Percentiles rank a stretch among this genome's conserved stretches.
These are phyloP conservation scores for Crotalus adamanteus DNA, from an alignment of 2,797 vertebrate species.

Conservation along the genomic window DNA sequence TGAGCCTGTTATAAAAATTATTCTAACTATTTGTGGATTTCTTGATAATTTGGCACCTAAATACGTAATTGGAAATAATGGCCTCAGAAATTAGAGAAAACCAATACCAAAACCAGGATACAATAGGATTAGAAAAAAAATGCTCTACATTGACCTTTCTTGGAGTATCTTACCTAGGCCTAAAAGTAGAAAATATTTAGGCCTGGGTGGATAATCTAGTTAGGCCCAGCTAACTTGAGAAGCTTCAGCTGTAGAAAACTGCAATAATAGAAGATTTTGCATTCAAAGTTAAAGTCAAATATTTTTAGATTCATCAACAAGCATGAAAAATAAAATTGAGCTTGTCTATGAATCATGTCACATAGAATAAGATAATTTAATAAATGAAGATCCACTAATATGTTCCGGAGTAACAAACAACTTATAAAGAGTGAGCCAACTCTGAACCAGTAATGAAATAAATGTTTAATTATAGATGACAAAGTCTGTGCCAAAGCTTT, in stretches of 20 bases:
- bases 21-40: not conserved
- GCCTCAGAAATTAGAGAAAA: not conserved
- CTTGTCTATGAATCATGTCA: not conserved
- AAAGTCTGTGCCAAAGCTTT: not conserved
- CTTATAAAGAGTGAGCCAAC: not conserved
- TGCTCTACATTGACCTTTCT: not conserved
- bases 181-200: not conserved
- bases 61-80: not conserved
- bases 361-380: not conserved
- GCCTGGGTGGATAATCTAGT: not conserved
- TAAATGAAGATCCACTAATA: not conserved
- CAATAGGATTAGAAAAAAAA: not conserved
- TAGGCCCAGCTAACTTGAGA: not conserved
- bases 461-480: conserved; percentile 7
- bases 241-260: not conserved
- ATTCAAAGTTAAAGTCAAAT: not conserved
- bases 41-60: not conserved
- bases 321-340: not conserved
- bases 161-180: too few relatives aligned
- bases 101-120: not conserved
- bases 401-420: not conserved
- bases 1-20: not conserved
- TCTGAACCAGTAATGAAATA: not conserved
- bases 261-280: not conserved
- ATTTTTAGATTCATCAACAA: not conserved